Evolutionary conservation across 2,888 invertebrate genomes (phyloP).

Genomic region (Podabrus alpinus): DNA sequence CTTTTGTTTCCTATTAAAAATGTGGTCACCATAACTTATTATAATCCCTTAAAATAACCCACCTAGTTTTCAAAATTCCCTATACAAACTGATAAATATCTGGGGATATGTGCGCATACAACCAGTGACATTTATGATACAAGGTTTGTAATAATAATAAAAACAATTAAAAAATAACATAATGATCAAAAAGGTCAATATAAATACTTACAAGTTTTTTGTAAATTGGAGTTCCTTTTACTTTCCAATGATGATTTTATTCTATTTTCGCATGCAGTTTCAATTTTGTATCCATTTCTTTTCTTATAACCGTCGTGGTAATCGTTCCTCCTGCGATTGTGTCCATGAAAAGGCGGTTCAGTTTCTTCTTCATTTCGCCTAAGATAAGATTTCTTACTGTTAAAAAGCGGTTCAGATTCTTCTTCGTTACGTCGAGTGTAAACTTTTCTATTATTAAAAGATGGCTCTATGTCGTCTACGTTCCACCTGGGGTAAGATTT

Average conservation of each 20-base stretch:
- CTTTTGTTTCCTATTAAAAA: too few relatives aligned
- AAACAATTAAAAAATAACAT: too few relatives aligned
- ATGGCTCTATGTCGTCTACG: not conserved
- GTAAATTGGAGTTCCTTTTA: constrained; percentile 3
- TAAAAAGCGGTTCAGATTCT: not conserved
- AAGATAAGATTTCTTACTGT: constrained; percentile 2
- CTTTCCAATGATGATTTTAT: not conserved
- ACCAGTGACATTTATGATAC: too few relatives aligned
- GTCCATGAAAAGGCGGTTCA: not conserved
- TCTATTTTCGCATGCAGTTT: not conserved
- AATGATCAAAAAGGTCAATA: too few relatives aligned
- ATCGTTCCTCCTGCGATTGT: not conserved
- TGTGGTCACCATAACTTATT: too few relatives aligned
- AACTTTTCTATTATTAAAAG: not conserved
- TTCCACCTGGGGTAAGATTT: not conserved
- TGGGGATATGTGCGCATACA: too few relatives aligned
- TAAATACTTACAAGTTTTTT: constrained; percentile 24
- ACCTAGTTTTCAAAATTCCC: too few relatives aligned
- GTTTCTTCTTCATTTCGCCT: not conserved
- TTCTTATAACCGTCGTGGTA: not conserved
- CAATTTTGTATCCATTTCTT: not conserved
- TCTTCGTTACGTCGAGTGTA: not conserved
- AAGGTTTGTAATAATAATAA: too few relatives aligned
- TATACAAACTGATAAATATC: too few relatives aligned
- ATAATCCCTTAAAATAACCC: too few relatives aligned